Evolutionary conservation across 2,888 invertebrate species (phyloP), one percentile per base, ranked within the genome.

Genomic region (Phoenoteleia sp.): DNA sequence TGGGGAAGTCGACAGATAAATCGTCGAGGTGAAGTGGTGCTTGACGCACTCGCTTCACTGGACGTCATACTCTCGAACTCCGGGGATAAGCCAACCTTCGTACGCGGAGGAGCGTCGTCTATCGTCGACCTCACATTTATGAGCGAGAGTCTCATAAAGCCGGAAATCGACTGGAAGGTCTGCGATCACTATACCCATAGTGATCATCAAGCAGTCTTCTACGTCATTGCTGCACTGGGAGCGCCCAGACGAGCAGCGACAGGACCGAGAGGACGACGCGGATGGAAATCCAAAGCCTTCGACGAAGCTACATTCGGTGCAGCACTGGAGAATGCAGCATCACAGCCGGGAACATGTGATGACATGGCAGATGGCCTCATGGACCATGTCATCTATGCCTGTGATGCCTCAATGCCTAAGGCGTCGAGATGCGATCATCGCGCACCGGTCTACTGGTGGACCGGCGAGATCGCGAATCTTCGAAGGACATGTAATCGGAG

Each of bases 111-210:
- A 33, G 0, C 66, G 52, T 21, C 71, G 71, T 86, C 86, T 0
- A 81, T 86, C 0, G 42, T 88, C 2, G 87, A 87, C 52, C 56
- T 87, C 33, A 87, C 81, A 2, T 85, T 84, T 75, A 72, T 80
- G 58, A 86, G 81, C 49, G 69, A 64, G 5, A 1, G 23, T 17
- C 21, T n/a, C 45, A 1, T 29, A 19, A 47, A 76, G 72, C 69
- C 60, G 45, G 66, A 75, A 15, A 7, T 88, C 86, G 86, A 17
- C 54, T 15, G 81, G 86, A n/a, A n/a, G 21, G 81, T 87, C n/a
- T n/a, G n/a, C n/a, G n/a, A n/a, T n/a, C n/a, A n/a, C n/a, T n/a
- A n/a, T n/a, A n/a, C n/a, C 2, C 66, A 49, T 36, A 86, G 80
- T 27, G 84, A 86, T 47, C 84, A 84, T 19, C 58, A 64, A n/a